These are phyloP conservation scores for Saccostrea cuccullata DNA, from an alignment of 1,140 invertebrate genomes.

Conservation along the genomic window DNA sequence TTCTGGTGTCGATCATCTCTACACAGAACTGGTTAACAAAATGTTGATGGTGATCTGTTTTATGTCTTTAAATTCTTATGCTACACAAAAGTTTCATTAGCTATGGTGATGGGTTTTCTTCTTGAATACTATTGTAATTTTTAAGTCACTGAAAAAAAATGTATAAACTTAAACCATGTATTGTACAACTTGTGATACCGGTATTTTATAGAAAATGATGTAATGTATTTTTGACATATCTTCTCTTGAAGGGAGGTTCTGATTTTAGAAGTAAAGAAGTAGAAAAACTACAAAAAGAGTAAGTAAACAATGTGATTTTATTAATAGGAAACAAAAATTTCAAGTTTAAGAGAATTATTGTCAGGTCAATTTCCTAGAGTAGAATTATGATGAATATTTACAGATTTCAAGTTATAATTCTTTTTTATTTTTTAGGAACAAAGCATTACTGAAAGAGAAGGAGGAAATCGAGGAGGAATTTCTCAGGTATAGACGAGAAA, in stretches of 20 bases:
- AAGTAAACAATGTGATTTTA: conserved; percentile 43
- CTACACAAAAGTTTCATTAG: too few relatives aligned
- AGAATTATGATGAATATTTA: not conserved
- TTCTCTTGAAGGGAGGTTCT: conserved; percentile 53
- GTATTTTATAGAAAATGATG: not conserved
- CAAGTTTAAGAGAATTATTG: not conserved
- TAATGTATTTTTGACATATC: not conserved
- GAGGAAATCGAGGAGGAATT: conserved; percentile 74
- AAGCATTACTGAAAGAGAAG: conserved; percentile 72
- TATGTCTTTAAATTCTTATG: too few relatives aligned
- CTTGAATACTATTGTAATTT: too few relatives aligned
- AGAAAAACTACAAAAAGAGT: conserved; percentile 72
- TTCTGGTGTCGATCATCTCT: too few relatives aligned
- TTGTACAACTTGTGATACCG: not conserved
- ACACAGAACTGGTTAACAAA: too few relatives aligned
- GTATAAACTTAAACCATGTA: too few relatives aligned
- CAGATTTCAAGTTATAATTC: not conserved
- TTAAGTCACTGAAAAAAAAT: too few relatives aligned
- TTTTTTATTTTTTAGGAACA: conserved; percentile 64
- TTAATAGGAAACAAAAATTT: not conserved
- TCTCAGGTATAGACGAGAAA: conserved; percentile 70
- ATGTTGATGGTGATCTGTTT: too few relatives aligned
- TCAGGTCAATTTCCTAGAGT: not conserved
- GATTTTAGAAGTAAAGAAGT: conserved; percentile 66
- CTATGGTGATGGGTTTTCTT: too few relatives aligned